Conservation (phyloP, 1,140 invertebrate species). For the Berghia stephanieae region DNA sequence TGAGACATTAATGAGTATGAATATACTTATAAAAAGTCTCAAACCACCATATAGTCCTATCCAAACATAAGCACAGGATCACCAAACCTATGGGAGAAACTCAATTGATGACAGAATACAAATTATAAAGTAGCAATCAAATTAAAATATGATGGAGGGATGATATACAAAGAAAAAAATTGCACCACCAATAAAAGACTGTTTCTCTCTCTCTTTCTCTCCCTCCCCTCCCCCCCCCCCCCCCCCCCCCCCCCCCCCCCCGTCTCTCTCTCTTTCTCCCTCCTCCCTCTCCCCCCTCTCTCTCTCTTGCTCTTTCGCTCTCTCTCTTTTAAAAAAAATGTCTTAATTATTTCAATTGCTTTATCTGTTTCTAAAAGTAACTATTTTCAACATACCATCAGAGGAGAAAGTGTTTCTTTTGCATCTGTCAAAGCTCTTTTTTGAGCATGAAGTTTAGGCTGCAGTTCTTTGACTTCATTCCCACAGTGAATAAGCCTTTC, state of each 20-base stretch:
- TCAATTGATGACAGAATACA: too few relatives aligned
- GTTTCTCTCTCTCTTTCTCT: conserved; percentile 3
- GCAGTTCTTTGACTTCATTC: conserved; percentile 10
- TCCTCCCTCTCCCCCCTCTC: too few relatives aligned
- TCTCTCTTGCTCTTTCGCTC: background rate
- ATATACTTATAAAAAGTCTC: background rate
- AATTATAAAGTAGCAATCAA: too few relatives aligned
- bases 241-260: background rate
- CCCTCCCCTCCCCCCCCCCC: background rate
- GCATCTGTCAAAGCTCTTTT: conserved; percentile 7
- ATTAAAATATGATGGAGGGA: too few relatives aligned
- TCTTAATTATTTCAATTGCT: too few relatives aligned
- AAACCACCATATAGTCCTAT: background rate
- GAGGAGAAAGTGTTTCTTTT: conserved; percentile 5
- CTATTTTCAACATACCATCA: conserved; percentile 17
- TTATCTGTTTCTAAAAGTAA: too few relatives aligned
- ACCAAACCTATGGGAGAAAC: too few relatives aligned
- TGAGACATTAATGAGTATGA: too few relatives aligned
- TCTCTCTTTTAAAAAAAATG: too few relatives aligned
- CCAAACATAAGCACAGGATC: background rate
- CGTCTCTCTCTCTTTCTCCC: too few relatives aligned
- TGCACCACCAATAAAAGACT: background rate
- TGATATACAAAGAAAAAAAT: too few relatives aligned
- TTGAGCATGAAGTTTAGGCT: conserved; percentile 12
- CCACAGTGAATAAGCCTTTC: conserved; percentile 23